Conservation (phyloP, 2,113 vertebrate species). For the Baryphthengus martii region DNA sequence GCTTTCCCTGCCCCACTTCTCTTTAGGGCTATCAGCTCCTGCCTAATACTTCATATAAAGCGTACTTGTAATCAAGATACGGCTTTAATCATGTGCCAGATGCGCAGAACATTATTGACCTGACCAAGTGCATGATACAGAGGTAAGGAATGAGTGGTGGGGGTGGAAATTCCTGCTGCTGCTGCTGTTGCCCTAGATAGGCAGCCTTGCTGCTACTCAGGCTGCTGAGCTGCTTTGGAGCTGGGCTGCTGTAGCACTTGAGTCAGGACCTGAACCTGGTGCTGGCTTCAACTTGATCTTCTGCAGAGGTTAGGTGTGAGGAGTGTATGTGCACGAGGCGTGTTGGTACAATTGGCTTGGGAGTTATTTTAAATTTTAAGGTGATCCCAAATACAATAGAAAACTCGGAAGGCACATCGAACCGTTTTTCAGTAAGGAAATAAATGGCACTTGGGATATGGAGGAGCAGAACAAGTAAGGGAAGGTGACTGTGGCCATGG, state of each 20-base stretch:
- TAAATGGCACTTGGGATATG: not conserved
- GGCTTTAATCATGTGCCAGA: not conserved
- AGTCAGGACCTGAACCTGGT: not conserved
- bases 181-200: not conserved
- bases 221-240: not conserved
- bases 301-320: not conserved
- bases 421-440: not conserved
- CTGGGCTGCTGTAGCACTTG: not conserved
- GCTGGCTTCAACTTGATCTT: not conserved
- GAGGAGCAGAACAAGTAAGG: not conserved
- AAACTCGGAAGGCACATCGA: not conserved
- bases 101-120: not conserved
- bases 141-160: conserved; percentile 21
- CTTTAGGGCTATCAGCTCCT: not conserved
- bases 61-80: not conserved
- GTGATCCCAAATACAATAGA: conserved; percentile 4
- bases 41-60: not conserved
- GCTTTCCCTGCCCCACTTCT: not conserved
- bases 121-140: not conserved
- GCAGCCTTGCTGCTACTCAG: not conserved
- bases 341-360: not conserved
- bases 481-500: not conserved
- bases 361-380: not conserved
- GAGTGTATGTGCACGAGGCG: fast-evolving
- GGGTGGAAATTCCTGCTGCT: not conserved